These are phyloP conservation scores for Paracentrotus lividus DNA, from an alignment of 53 echinoderm and acorn worm species.

Conservation along the genomic window DNA sequence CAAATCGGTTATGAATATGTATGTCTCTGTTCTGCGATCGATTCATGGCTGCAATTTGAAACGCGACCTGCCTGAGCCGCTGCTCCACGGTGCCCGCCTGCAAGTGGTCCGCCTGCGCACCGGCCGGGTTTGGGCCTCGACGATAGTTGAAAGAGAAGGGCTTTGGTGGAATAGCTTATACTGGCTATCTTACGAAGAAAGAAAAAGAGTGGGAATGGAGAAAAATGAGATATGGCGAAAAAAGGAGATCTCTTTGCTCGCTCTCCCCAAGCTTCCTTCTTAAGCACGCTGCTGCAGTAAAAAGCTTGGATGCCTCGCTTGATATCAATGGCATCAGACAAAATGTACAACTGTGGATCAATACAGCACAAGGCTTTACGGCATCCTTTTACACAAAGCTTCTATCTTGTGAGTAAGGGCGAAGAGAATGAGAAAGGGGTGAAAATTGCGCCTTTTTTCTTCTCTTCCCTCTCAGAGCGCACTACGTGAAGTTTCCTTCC, in stretches of 20 bases:
- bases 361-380: slow-evolving; percentile 33
- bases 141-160: slow-evolving; percentile 8
- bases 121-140: slow-evolving; percentile 21
- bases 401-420: slow-evolving; percentile 9
- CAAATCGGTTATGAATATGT: slow-evolving; percentile 74
- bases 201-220: background rate
- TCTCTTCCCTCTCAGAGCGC: background rate
- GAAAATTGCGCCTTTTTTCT: background rate
- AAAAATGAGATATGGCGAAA: slow-evolving; percentile 44
- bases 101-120: slow-evolving; percentile 51
- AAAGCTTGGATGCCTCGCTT: slow-evolving; percentile 55
- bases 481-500: slow-evolving; percentile 16
- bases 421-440: slow-evolving; percentile 21
- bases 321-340: slow-evolving; percentile 55
- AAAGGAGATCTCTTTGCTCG: slow-evolving; percentile 30
- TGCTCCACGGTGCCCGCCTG: slow-evolving; percentile 46
- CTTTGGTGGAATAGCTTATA: background rate
- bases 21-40: slow-evolving; percentile 65
- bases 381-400: slow-evolving; percentile 67
- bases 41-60: slow-evolving; percentile 70
- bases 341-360: slow-evolving; percentile 49
- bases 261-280: slow-evolving; percentile 31
- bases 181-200: slow-evolving; percentile 35
- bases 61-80: slow-evolving; percentile 57
- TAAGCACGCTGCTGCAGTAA: background rate